Evolutionary conservation across 2,113 vertebrate species (phyloP).

Genomic region (Chionomys nivalis): DNA sequence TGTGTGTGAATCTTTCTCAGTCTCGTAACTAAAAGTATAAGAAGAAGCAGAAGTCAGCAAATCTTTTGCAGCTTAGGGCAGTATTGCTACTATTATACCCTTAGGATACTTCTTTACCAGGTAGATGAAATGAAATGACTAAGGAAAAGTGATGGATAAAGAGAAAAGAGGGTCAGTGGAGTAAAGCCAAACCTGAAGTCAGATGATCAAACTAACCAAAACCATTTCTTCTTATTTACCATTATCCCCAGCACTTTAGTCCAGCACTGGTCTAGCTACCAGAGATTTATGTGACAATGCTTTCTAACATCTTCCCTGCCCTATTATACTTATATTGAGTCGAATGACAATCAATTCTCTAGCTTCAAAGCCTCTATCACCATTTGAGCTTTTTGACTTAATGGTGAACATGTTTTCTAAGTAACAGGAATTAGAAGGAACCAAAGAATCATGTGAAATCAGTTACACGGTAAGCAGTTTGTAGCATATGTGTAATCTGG

Average conservation of each 20-base stretch:
- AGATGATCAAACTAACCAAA: not conserved
- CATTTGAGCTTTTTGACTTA: not conserved
- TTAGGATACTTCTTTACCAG: not conserved
- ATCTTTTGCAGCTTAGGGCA: not conserved
- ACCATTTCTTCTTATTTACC: not conserved
- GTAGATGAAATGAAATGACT: not conserved
- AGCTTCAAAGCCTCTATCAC: not conserved
- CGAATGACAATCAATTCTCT: not conserved
- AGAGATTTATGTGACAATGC: not conserved
- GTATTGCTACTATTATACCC: fast-evolving
- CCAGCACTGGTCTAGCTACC: not conserved
- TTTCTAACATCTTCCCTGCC: not conserved
- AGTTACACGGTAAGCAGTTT: not conserved
- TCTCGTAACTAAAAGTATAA: not conserved
- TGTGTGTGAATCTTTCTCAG: not conserved
- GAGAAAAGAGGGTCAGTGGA: not conserved
- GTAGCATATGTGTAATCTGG: not conserved
- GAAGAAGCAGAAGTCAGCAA: not conserved
- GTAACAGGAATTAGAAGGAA: not conserved
- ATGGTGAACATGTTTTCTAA: not conserved
- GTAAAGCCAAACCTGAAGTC: not conserved
- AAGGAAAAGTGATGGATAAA: not conserved
- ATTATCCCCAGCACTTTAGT: not conserved
- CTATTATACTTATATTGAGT: not conserved
- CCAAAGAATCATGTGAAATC: not conserved